Percentiles rank a stretch among this genome's conserved stretches.
phyloP scores from a whole-genome alignment of 2,888 invertebrate genomes.

The Amaurobius ferox region DNA sequence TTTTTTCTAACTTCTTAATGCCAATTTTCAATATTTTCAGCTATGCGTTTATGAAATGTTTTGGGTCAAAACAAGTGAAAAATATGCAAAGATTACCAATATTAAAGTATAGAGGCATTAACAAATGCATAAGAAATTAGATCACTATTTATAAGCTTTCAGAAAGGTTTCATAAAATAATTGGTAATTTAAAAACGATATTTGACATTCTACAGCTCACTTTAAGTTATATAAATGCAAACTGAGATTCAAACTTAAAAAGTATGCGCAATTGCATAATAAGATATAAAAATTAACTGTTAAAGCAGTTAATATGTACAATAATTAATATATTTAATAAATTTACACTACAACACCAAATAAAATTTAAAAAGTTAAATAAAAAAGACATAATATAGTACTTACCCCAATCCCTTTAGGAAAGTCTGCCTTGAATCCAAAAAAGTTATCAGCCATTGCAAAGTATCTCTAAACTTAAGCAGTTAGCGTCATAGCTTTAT shows the following conservation, averaged over 20 bases:
- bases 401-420: constrained; percentile 32
- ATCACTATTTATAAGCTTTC: too few relatives aligned
- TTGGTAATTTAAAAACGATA: too few relatives aligned
- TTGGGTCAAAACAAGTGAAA: too few relatives aligned
- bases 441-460: constrained; percentile 61
- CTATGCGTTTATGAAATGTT: too few relatives aligned
- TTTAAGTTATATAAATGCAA: too few relatives aligned
- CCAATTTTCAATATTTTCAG: too few relatives aligned
- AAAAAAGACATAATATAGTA: background rate
- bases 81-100: too few relatives aligned
- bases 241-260: background rate
- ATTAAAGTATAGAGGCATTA: too few relatives aligned
- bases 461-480: background rate
- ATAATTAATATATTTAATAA: background rate
- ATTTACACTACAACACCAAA: background rate
- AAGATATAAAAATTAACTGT: background rate
- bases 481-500: background rate
- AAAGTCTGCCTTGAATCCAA: constrained; percentile 53
- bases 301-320: background rate
- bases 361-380: background rate
- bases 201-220: too few relatives aligned
- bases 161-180: too few relatives aligned
- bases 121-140: too few relatives aligned
- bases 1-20: too few relatives aligned
- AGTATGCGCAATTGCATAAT: background rate